Evolutionary conservation across 2,888 invertebrate species (phyloP).

Genomic region (Chaitophorus viminalis): DNA sequence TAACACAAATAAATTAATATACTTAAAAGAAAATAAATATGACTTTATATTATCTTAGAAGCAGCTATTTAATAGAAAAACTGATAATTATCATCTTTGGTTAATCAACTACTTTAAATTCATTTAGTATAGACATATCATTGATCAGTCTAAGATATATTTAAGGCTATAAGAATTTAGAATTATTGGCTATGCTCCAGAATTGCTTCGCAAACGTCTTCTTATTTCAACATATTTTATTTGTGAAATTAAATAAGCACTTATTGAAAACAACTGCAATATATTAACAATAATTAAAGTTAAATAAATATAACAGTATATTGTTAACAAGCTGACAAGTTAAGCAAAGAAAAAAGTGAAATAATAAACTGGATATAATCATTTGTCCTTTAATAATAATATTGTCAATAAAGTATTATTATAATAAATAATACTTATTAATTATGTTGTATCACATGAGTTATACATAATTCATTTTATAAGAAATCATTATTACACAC

Average conservation of each 20-base stretch:
- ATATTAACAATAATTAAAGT: not conserved
- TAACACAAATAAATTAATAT: not conserved
- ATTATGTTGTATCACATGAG: not conserved
- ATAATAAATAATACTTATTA: not conserved
- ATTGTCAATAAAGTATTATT: too few species aligned
- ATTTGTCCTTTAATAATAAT: not conserved
- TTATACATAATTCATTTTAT: too few species aligned
- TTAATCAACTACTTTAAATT: constrained; percentile 1
- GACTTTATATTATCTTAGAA: not conserved
- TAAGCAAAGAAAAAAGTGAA: not conserved
- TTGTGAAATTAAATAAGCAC: not conserved
- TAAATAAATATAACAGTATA: not conserved
- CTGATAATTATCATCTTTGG: constrained; percentile 24
- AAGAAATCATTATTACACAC: too few species aligned
- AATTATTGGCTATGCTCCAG: constrained; percentile 37
- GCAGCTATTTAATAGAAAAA: not conserved
- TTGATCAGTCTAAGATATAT: constrained; percentile 48
- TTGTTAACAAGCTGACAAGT: not conserved
- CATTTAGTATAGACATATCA: constrained; percentile 13
- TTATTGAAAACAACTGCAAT: constrained; percentile 1
- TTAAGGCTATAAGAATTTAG: constrained; percentile 57
- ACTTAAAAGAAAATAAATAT: not conserved
- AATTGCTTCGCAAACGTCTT: not conserved
- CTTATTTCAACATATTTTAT: not conserved
- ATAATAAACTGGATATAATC: not conserved